Evolutionary conservation across 2,113 vertebrate species (phyloP).

Genomic region (Centropristis striata): DNA sequence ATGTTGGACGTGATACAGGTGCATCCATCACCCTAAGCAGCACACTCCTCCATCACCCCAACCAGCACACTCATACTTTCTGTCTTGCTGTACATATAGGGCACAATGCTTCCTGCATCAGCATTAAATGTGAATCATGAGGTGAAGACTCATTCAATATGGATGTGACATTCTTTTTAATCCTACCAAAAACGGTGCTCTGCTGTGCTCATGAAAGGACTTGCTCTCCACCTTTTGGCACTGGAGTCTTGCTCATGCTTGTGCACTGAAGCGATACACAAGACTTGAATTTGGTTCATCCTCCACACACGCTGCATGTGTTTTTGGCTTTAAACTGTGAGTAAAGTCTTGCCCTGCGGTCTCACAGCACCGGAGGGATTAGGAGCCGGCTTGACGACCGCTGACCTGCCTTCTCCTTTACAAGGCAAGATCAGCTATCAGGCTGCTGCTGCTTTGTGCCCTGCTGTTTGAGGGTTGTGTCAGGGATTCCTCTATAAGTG

Average conservation of each 20-base stretch:
- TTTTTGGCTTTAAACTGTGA: slow-evolving; percentile 54
- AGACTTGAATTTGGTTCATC: slow-evolving; percentile 2
- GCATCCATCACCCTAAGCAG: background rate
- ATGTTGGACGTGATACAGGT: too few species aligned
- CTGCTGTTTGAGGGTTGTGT: slow-evolving; percentile 84
- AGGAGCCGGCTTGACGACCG: slow-evolving; percentile 59
- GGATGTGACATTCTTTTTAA: background rate
- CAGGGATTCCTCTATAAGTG: slow-evolving; percentile 82
- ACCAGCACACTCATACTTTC: background rate
- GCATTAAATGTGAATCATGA: background rate
- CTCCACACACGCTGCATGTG: slow-evolving; percentile 28
- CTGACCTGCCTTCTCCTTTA: slow-evolving; percentile 79
- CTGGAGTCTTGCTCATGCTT: background rate
- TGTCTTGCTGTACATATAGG: background rate
- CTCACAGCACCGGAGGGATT: slow-evolving; percentile 57
- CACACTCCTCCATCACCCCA: background rate
- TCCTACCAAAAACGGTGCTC: slow-evolving; percentile 28
- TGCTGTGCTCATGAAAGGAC: slow-evolving; percentile 15
- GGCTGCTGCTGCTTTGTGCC: slow-evolving; percentile 80
- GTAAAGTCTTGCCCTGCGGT: slow-evolving; percentile 57
- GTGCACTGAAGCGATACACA: background rate
- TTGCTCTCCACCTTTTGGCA: slow-evolving; percentile 4
- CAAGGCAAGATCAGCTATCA: slow-evolving; percentile 79
- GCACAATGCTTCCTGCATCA: background rate
- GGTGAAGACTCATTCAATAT: background rate